These are phyloP conservation scores for Gobio occitaniae DNA, from an alignment of 2,797 vertebrate species.

Conservation along the genomic window DNA sequence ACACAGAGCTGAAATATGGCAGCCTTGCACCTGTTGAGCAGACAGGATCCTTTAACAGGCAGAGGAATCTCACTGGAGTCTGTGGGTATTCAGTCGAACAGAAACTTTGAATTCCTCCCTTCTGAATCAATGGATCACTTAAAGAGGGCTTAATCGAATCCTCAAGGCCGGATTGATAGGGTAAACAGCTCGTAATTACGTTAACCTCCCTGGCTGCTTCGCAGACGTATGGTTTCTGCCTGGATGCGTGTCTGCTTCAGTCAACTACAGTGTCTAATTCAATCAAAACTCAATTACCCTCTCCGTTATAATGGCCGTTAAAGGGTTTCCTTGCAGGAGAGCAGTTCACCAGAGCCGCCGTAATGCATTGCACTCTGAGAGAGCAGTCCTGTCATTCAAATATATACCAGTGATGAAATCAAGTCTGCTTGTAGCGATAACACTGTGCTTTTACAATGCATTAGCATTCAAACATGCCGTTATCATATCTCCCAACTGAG, in stretches of 20 bases:
- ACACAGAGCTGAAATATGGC: slow-evolving; percentile 53
- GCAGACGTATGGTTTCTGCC: slow-evolving; percentile 33
- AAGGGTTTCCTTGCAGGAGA: slow-evolving; percentile 40
- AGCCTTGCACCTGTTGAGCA: slow-evolving; percentile 68
- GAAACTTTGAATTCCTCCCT: neutral
- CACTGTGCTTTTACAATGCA: slow-evolving; percentile 5
- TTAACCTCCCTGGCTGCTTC: slow-evolving; percentile 32
- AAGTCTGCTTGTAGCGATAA: slow-evolving; percentile 11
- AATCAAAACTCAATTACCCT: slow-evolving; percentile 45
- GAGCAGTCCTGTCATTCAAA: slow-evolving; percentile 25
- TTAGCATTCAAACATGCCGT: slow-evolving; percentile 9
- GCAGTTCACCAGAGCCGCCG: slow-evolving; percentile 3
- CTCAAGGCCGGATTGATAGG: slow-evolving; percentile 39
- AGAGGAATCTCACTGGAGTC: slow-evolving; percentile 51
- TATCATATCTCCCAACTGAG: slow-evolving; percentile 8
- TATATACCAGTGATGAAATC: slow-evolving; percentile 27
- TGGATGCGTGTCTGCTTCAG: slow-evolving; percentile 48
- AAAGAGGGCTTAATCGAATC: slow-evolving; percentile 47
- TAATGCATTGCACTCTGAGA: slow-evolving; percentile 10
- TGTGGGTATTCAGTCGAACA: neutral
- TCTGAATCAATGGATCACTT: slow-evolving; percentile 22
- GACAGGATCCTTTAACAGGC: slow-evolving; percentile 46
- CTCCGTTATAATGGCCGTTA: slow-evolving; percentile 36
- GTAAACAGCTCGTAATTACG: slow-evolving; percentile 49
- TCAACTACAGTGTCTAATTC: slow-evolving; percentile 48